Evolutionary conservation across 2,113 vertebrate species (phyloP), one percentile per base, ranked within the genome.

Genomic region (Ophiodon elongatus): DNA sequence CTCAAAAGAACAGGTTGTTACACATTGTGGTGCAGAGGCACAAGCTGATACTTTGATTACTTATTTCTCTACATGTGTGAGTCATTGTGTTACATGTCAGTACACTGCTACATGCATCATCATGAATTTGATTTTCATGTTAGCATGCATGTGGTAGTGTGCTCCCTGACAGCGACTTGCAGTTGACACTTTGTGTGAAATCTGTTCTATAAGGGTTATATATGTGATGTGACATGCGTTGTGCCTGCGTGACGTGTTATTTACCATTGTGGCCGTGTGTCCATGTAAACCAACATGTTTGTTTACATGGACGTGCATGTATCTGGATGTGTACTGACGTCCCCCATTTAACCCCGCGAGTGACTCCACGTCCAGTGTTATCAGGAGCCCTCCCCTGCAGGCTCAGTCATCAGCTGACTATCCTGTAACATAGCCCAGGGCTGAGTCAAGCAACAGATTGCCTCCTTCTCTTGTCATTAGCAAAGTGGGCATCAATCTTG

Each of bases 401-500:
- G 52, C 57, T 82, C 75, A 68, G 82, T 73, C 73, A 91, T 87
- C 89, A 90, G 80, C 76, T 89, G 88, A 90, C 83, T 84, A 66
- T 84, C 75, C 87, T 85, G 88, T 90, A 89, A 91, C 80, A 80
- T 47, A 72, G 83, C 74, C 73, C 76, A 35, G 62, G 33, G 67
- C 80, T 79, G 85, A 92, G 88, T 77, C 85, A 63, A 79, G 85
- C 90, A 88, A 82, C 84, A 85, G 79, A 84, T 83, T 78, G 75
- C 85, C 83, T 84, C 63, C 87, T 84, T 76, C 88, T 90, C 88
- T 84, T 91, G 90, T 93, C 86, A 92, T 93, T 87, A 93, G 90
- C 88, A 88, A 87, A 91, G 77, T 83, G 81, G 88, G 88, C 85
- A 93, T 94, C 89, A 88, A 89, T 92, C 90, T 91, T 89, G 91